Conservation (phyloP, 1,140 invertebrate genomes). For the Batillaria attramentaria region DNA sequence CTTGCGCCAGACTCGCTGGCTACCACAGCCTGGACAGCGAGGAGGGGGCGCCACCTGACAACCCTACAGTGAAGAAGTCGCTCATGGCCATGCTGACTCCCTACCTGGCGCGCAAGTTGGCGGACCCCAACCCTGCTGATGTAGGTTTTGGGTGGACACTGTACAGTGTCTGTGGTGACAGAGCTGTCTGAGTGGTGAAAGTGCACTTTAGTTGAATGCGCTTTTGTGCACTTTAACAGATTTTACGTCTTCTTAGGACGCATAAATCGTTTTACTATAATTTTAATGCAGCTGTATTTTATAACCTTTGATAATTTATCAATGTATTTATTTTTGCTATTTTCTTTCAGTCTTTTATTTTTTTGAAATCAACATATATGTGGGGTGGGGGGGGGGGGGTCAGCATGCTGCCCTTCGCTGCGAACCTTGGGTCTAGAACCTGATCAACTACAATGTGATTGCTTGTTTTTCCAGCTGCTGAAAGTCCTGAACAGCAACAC, state of each 20-base stretch:
- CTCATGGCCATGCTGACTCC: slow-evolving; percentile 89
- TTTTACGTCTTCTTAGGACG: background rate
- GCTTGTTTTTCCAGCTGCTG: slow-evolving; percentile 76
- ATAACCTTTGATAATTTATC: too few species aligned
- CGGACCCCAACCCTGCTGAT: slow-evolving; percentile 81
- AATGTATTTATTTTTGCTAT: too few species aligned
- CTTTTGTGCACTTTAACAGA: too few species aligned
- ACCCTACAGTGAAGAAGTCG: slow-evolving; percentile 77
- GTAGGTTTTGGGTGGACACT: too few species aligned
- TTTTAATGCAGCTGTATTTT: background rate
- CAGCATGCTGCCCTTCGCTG: background rate
- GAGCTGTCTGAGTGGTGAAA: too few species aligned
- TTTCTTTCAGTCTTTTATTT: too few species aligned
- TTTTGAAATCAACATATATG: slow-evolving; percentile 11
- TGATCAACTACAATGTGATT: too few species aligned
- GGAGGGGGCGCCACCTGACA: slow-evolving; percentile 77
- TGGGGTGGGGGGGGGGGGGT: background rate
- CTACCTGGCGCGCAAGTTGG: slow-evolving; percentile 86
- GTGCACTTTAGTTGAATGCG: too few species aligned
- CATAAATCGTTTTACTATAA: background rate
- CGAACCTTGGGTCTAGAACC: too few species aligned
- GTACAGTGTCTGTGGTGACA: background rate
- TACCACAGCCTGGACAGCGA: slow-evolving; percentile 77
- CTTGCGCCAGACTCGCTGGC: slow-evolving; percentile 87
- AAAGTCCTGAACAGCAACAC: slow-evolving; percentile 97